Evolutionary conservation across 2,113 vertebrate species (phyloP).

Genomic region (Ranitomeya imitator): DNA sequence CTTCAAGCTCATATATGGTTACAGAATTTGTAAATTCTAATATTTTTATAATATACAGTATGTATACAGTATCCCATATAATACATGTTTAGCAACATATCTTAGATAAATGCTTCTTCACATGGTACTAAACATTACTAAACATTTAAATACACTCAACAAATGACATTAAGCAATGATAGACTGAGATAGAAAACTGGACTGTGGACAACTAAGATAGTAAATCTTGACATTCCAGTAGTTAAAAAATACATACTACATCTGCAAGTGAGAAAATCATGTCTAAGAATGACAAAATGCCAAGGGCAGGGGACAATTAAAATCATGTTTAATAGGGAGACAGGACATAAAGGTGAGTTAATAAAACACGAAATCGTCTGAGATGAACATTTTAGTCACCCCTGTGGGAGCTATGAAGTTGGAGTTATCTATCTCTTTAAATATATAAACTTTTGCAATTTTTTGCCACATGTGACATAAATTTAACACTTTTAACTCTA

Average conservation of each 20-base stretch:
- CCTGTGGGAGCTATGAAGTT: slow-evolving; percentile 18
- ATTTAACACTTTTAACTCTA: slow-evolving; percentile 16
- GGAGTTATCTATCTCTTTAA: slow-evolving; percentile 49
- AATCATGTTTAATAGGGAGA: slow-evolving; percentile 53
- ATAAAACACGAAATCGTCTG: slow-evolving; percentile 47
- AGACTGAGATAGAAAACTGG: background rate
- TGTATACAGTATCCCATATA: background rate
- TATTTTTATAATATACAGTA: too few species aligned
- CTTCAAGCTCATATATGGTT: too few species aligned
- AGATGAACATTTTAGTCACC: slow-evolving; percentile 32
- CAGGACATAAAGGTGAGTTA: slow-evolving; percentile 44
- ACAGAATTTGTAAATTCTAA: too few species aligned
- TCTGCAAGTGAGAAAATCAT: slow-evolving; percentile 25
- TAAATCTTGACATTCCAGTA: slow-evolving; percentile 1
- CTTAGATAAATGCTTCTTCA: background rate
- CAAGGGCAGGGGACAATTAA: slow-evolving; percentile 52
- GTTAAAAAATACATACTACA: slow-evolving; percentile 5
- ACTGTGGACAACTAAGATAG: background rate
- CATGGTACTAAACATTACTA: background rate
- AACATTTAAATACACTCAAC: background rate
- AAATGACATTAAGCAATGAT: background rate
- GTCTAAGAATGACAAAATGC: slow-evolving; percentile 41
- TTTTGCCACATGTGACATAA: slow-evolving; percentile 24
- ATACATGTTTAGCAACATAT: background rate
- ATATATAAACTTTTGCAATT: slow-evolving; percentile 23